These are phyloP conservation scores for Sceloporus undulatus DNA, from an alignment of 2,113 vertebrate genomes.

Conservation along the genomic window DNA sequence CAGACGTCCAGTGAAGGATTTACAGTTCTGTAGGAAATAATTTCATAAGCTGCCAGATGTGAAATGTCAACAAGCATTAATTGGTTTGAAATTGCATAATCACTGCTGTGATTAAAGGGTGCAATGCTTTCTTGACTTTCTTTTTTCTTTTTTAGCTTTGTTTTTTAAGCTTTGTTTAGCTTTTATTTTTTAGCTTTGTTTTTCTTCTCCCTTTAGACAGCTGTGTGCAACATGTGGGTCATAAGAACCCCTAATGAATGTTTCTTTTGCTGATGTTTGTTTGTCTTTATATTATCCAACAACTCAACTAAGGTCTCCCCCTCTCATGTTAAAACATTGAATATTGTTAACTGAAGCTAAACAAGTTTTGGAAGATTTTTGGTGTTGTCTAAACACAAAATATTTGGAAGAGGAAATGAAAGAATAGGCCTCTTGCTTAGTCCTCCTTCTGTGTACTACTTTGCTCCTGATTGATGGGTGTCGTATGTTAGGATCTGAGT, in stretches of 20 bases:
- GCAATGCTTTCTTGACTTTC: slow-evolving; percentile 48
- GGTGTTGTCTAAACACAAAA: slow-evolving; percentile 48
- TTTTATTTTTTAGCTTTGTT: slow-evolving; percentile 64
- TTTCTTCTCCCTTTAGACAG: slow-evolving; percentile 80
- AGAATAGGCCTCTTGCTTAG: slow-evolving; percentile 26
- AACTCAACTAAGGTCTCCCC: slow-evolving; percentile 32
- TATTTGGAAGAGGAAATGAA: slow-evolving; percentile 50
- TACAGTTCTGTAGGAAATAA: slow-evolving; percentile 62
- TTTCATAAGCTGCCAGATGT: slow-evolving; percentile 72
- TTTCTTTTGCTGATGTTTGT: slow-evolving; percentile 76
- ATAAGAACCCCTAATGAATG: slow-evolving; percentile 64
- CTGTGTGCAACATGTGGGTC: slow-evolving; percentile 80
- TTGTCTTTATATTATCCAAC: slow-evolving; percentile 77
- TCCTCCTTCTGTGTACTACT: neutral
- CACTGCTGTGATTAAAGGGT: slow-evolving; percentile 76
- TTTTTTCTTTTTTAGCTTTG: slow-evolving; percentile 73
- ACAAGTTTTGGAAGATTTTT: slow-evolving; percentile 39
- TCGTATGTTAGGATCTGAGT: neutral
- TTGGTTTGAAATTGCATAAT: slow-evolving; percentile 75
- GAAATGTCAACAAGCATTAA: slow-evolving; percentile 71
- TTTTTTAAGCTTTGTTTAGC: slow-evolving; percentile 65
- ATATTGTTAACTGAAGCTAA: slow-evolving; percentile 60
- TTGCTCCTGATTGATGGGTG: neutral
- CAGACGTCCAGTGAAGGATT: neutral
- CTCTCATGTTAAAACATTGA: slow-evolving; percentile 39